Evolutionary conservation across 2,888 invertebrate species (phyloP).

Genomic region (Coleophora deauratella): DNA sequence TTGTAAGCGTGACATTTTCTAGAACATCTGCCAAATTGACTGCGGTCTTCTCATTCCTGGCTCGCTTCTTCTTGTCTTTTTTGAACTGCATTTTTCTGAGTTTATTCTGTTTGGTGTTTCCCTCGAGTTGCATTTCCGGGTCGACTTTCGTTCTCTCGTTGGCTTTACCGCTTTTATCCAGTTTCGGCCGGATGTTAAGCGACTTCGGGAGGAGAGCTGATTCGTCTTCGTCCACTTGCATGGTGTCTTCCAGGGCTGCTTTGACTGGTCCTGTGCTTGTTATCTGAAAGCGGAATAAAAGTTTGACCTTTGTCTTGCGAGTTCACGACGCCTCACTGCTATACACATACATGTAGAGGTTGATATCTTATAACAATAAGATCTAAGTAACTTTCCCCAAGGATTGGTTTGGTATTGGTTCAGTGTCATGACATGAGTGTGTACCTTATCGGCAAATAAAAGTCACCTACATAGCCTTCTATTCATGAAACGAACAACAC

Average conservation of each 20-base stretch:
- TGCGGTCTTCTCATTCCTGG: conserved; percentile 75
- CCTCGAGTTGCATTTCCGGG: conserved; percentile 80
- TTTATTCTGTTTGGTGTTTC: conserved; percentile 72
- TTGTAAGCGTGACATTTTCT: conserved; percentile 72
- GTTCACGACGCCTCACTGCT: no score
- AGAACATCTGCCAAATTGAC: conserved; percentile 77
- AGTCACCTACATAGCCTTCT: no score
- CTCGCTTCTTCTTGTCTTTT: conserved; percentile 74
- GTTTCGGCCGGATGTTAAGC: conserved; percentile 49
- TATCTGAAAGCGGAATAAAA: conserved; percentile 49
- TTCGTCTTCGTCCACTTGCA: conserved; percentile 73
- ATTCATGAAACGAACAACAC: no score
- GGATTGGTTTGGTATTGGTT: no score
- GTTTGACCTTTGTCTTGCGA: no score
- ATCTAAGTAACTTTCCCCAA: no score
- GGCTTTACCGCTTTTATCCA: conserved; percentile 45
- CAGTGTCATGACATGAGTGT: no score
- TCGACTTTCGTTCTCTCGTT: conserved; percentile 64
- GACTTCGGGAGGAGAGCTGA: conserved; percentile 50
- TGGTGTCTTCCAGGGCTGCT: conserved; percentile 53
- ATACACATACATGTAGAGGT: no score
- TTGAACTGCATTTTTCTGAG: conserved; percentile 74
- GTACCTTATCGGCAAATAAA: no score
- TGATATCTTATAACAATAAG: no score
- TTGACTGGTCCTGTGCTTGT: conserved; percentile 77